Conservation (phyloP, 2,888 invertebrate species). For the Labia minor region DNA sequence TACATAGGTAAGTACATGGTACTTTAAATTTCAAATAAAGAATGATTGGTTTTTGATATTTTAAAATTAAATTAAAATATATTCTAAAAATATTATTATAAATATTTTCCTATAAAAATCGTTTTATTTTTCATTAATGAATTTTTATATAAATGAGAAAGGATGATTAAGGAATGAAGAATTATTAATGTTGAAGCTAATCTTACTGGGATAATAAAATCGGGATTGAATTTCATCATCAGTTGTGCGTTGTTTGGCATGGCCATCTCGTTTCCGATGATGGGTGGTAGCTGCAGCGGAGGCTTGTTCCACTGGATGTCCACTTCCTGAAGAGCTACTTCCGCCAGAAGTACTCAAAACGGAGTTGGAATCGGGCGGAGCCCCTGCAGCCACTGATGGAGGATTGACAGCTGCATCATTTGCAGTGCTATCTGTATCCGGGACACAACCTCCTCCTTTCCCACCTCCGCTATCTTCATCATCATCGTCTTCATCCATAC, state of each 20-base stretch:
- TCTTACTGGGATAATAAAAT: slow-evolving; percentile 28
- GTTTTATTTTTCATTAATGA: too few species aligned
- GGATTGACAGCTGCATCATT: slow-evolving; percentile 22
- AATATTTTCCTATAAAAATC: too few species aligned
- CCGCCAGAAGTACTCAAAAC: slow-evolving; percentile 23
- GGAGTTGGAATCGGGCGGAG: slow-evolving; percentile 29
- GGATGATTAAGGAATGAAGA: too few species aligned
- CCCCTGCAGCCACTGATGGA: slow-evolving; percentile 28
- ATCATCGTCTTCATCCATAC: slow-evolving; percentile 19
- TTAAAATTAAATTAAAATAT: too few species aligned
- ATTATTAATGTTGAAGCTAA: not conserved
- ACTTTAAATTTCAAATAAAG: too few species aligned
- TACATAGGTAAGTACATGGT: too few species aligned
- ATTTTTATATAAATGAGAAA: too few species aligned
- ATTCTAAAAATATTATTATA: too few species aligned
- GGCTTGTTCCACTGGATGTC: not conserved
- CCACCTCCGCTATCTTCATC: slow-evolving; percentile 28
- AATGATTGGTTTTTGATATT: too few species aligned
- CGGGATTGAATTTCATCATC: slow-evolving; percentile 28
- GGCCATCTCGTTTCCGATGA: slow-evolving; percentile 1
- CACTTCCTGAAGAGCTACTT: not conserved
- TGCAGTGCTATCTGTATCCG: not conserved
- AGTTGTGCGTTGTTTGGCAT: slow-evolving; percentile 18
- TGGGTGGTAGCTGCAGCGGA: slow-evolving; percentile 18
- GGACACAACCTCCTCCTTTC: slow-evolving; percentile 26